Evolutionary conservation across 2,797 vertebrate species (phyloP), one percentile per base, ranked within the genome.

Genomic region (Neostethus bicornis): DNA sequence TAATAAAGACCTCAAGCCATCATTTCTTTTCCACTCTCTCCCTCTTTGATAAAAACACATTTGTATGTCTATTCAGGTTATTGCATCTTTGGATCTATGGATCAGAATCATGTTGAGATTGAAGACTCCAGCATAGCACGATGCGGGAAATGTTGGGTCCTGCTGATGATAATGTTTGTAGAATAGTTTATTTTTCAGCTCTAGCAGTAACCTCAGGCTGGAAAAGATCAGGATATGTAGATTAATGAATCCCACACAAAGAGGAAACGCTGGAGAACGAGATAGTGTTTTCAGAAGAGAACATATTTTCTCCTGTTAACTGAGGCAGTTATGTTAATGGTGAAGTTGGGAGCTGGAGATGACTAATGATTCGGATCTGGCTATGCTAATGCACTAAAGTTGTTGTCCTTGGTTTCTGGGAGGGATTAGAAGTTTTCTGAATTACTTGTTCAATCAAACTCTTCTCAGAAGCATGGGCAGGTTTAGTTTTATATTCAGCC

Each of bases 101-200:
- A 76, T 66, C 56, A 51, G 41, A 51, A 57, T 75, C 73, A 61
- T 34, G 35, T 44, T 54, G 25, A 2, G 8, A 68, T 66, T 48
- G 55, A 60, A 63, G 63, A 53, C 20, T 29, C 14, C n/a, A 38
- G 53, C 57, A 4, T 0, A 2, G 55, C 54, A 47, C 46, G 51
- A 43, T 37, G 31, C 19, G 13, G 46, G 4, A 37, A 55, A 50
- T 70, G 58, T 72, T 28, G 28, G 7, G 12, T 54, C 10, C 47
- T 1, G 1, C 16, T 34, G 45, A 26, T 44, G 26, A 4, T 62
- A 46, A 7, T 55, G 61, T 52, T 51, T 55, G 29, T n/a, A 58
- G 28, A 14, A 31, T 39, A 29, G 19, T 24, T 13, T 4, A 13
- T 17, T 10, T 43, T 64, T 20, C 31, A 62, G 13, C 7, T 5